Evolutionary conservation across 2,888 invertebrate genomes (phyloP).

Genomic region (Scaptodrosophila latifasciaeformis): DNA sequence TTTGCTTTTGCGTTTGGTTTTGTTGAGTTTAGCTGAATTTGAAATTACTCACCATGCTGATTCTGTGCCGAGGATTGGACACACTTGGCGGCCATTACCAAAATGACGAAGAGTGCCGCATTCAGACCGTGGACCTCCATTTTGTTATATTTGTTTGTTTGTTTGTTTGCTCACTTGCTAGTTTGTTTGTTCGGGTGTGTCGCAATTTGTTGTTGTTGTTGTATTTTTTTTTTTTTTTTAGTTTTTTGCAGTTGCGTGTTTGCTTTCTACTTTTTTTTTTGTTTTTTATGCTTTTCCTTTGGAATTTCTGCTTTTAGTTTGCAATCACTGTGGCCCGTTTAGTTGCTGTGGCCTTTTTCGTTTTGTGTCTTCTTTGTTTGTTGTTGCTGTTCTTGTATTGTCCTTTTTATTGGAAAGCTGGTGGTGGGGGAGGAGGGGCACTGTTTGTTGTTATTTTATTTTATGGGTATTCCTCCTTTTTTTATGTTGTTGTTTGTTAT

Average conservation of each 20-base stretch:
- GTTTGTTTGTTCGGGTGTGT: conserved; percentile 7
- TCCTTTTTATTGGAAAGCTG: neutral
- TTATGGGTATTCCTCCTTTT: conserved; percentile 40
- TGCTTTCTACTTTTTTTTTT: conserved; percentile 32
- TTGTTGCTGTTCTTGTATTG: conserved; percentile 32
- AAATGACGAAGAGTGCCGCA: conserved; percentile 59
- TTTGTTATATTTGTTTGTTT: conserved; percentile 18
- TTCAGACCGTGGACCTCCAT: conserved; percentile 51
- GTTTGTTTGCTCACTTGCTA: conserved; percentile 10
- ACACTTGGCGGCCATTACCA: conserved; percentile 68
- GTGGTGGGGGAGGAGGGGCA: neutral
- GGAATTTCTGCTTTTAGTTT: neutral
- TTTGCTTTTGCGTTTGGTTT: too few species aligned
- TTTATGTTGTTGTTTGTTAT: conserved; percentile 12
- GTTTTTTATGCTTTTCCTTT: neutral
- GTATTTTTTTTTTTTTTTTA: conserved; percentile 28
- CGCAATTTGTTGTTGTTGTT: conserved; percentile 17
- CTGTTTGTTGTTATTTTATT: conserved; percentile 38
- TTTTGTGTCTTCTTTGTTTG: conserved; percentile 7
- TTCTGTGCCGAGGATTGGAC: conserved; percentile 66
- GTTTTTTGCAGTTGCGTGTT: conserved; percentile 39
- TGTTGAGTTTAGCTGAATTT: neutral
- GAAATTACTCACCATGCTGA: conserved; percentile 67
- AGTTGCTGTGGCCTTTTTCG: neutral
- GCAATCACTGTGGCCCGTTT: conserved; percentile 6